Conservation (phyloP, 2,113 vertebrate species). For the Geococcyx californianus region DNA sequence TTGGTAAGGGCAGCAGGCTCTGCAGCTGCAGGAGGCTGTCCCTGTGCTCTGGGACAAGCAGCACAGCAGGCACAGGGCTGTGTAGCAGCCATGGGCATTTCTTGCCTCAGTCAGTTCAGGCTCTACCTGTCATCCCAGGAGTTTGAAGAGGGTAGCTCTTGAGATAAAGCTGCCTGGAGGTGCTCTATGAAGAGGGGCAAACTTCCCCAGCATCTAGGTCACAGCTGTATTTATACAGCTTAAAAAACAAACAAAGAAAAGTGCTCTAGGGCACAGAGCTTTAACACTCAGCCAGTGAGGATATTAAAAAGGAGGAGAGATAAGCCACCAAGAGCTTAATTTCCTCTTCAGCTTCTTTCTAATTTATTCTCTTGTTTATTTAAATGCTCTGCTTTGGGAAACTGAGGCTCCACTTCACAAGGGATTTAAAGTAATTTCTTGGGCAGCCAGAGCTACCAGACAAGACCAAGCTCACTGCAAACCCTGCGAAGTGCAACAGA, state of each 20-base stretch:
- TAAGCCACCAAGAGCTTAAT: slow-evolving; percentile 52
- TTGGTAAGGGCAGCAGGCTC: background rate
- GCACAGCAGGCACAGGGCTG: background rate
- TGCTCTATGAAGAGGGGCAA: background rate
- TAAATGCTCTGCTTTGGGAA: slow-evolving; percentile 39
- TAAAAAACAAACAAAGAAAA: slow-evolving; percentile 29
- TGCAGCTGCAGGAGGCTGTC: background rate
- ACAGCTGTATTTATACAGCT: slow-evolving; percentile 62
- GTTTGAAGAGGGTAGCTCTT: background rate
- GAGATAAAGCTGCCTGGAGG: background rate
- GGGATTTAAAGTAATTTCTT: slow-evolving; percentile 19
- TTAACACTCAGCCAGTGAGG: slow-evolving; percentile 46
- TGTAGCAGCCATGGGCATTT: background rate
- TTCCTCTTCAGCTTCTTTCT: slow-evolving; percentile 61
- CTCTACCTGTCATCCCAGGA: background rate
- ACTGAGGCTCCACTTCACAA: slow-evolving; percentile 12
- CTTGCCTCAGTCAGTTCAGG: background rate
- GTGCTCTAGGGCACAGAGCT: slow-evolving; percentile 25
- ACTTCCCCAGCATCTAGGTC: slow-evolving; percentile 22
- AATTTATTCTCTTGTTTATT: slow-evolving; percentile 59
- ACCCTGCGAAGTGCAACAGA: background rate
- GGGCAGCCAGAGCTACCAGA: background rate
- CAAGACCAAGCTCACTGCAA: background rate
- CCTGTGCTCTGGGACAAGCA: background rate
- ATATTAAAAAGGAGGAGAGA: slow-evolving; percentile 64